Base-by-base conservation (phyloP, 1,140 invertebrate genomes). In the Heliconius hermathena region DNA sequence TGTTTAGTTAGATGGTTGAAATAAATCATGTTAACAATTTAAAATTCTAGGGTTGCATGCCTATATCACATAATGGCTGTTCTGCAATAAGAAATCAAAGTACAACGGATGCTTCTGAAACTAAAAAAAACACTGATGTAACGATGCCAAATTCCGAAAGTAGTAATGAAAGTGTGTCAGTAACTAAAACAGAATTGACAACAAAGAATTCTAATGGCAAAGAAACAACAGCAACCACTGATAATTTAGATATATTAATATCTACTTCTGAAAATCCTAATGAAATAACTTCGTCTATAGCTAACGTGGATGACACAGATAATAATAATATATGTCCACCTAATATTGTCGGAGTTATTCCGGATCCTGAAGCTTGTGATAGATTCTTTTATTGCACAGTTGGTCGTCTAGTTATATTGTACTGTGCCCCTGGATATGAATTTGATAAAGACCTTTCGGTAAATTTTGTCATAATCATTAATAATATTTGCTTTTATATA, bases 61-160 rank as follows among this genome's bases (percentile, higher is more conserved):
- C 22, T 18, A 88, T 89, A 73, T 83, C 83, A 26, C 82, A 82
- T 82, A 82, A 83, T 20, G 86, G 86, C 1, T 88, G 86, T 74
- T 85, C 77, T 22, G 78, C 82, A 11, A 41, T 73, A 41, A 76
- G 76, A 76, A 73, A 71, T 71, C 70, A 36, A 71, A 74, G 18
- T 74, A 79, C 78, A 33, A 76, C 78, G 33, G 60, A 66, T 66
- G 16, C 26, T 26, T 29, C 22, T 29, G 60, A 66, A 22, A 66
- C 1, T 66, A 16, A 66, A 29, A 1, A 66, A 29, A 66, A 26
- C 29, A 22, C 60, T 29, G 46, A 46, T 18, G 9, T 29, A 29
- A 66, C 26, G n/a, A 66, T 16, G 11, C 22, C 60, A 26, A 11
- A 29, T 66, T 66, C 26, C 9, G 60, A 66, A 16, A 16, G 22